These are phyloP conservation scores for Streptopelia turtur DNA, from an alignment of 2,797 vertebrate genomes.

Conservation along the genomic window DNA sequence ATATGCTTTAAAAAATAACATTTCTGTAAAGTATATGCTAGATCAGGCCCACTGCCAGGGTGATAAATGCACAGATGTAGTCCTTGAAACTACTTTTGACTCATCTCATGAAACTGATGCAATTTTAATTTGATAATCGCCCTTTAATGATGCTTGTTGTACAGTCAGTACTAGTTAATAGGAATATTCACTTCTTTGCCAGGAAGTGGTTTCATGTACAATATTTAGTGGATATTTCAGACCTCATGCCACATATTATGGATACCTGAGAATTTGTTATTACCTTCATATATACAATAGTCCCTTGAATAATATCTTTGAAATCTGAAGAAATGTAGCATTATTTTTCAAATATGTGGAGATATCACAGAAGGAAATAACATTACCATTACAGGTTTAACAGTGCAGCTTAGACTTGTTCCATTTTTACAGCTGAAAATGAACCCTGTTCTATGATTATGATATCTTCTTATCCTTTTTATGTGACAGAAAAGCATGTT, in stretches of 20 bases:
- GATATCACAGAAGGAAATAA: background rate
- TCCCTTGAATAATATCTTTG: background rate
- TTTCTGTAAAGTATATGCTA: background rate
- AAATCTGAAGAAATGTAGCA: background rate
- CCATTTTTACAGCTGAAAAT: constrained; percentile 13
- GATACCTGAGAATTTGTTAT: constrained; percentile 4
- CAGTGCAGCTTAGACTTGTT: background rate
- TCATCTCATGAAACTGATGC: constrained; percentile 22
- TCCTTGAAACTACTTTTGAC: constrained; percentile 45
- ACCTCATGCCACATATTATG: background rate
- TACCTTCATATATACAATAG: background rate
- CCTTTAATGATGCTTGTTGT: constrained; percentile 13
- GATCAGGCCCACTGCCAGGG: background rate
- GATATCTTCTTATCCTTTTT: constrained; percentile 6
- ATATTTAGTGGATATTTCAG: constrained; percentile 11
- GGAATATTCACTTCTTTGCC: background rate
- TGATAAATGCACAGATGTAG: constrained; percentile 4
- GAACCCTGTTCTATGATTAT: background rate
- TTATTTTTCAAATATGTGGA: constrained; percentile 7
- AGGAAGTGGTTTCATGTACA: background rate
- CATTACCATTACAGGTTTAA: background rate
- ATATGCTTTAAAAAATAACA: background rate
- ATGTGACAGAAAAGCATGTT: constrained; percentile 28
- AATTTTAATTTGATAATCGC: constrained; percentile 39
- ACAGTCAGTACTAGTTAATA: constrained; percentile 8